A percentile compares a stretch with the other conserved stretches of the same genome.
Conservation (phyloP, 2,888 invertebrate genomes). For the Keiferia lycopersicella region DNA sequence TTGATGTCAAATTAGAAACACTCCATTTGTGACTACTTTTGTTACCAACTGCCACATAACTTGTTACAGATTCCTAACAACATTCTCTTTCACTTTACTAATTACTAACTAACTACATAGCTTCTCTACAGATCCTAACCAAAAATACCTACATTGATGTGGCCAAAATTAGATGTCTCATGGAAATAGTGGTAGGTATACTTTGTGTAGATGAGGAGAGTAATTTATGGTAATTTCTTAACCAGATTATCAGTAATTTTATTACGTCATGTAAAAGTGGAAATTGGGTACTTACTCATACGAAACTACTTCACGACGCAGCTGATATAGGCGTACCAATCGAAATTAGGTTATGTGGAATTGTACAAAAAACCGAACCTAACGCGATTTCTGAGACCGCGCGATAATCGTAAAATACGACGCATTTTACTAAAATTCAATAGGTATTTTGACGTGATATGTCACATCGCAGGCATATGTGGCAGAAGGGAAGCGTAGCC, state of each 20-base stretch:
- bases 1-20: constrained; percentile 6
- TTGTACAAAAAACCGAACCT: not conserved
- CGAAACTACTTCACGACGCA: constrained; percentile 24
- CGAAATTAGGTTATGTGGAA: constrained; percentile 25
- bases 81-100: constrained; percentile 19
- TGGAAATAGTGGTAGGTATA: not conserved
- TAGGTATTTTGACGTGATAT: constrained; percentile 70
- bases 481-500: constrained; percentile 66
- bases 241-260: constrained; percentile 33
- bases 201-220: not conserved
- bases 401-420: constrained; percentile 47
- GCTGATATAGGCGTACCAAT: constrained; percentile 21
- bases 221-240: constrained; percentile 1
- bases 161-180: not conserved
- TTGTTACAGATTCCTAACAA: constrained; percentile 10
- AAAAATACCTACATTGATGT: not conserved
- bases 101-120: not conserved
- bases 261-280: constrained; percentile 47
- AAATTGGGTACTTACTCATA: not conserved
- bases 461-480: constrained; percentile 77
- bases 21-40: not conserved
- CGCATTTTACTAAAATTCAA: constrained; percentile 58
- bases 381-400: not conserved
- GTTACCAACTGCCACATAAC: not conserved
- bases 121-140: constrained; percentile 10